Base-by-base conservation (phyloP, 2,888 invertebrate genomes). In the Lasioglossum zephyrum region DNA sequence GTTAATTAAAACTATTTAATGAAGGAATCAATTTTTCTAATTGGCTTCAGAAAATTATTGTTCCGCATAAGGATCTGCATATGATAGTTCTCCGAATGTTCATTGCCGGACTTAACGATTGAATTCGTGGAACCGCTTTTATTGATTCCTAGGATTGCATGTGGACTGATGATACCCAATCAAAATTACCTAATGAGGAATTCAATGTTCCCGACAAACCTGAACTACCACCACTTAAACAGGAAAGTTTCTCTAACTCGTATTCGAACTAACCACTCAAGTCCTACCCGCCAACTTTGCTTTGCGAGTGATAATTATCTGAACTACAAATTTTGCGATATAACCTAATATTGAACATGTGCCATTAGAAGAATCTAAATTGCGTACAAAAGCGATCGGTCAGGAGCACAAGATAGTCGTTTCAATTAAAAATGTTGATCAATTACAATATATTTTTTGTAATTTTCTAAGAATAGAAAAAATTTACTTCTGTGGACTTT, bases 241-340 rank as follows among this genome's bases (percentile, higher is more conserved):
- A 5, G 31, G 31, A 26, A 31, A 63, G 63, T 63, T 63, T 31
- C 63, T 18, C 63, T 16, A 63, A 63, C 63, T 63, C 63, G 63
- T 63, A 63, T 63, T 63, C 63, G 31, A 63, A 63, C 31, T 63
- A 31, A 63, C 63, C 63, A 31, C 16, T 63, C 63, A 8, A 63
- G 18, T 31, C 6, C 31, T 63, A 31, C 16, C 18, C 18, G 18
- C 63, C 63, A 31, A 31, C 63, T 63, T 6, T 16, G 63, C 6
- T 63, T 16, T 31, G 31, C 16, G 16, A 63, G 8, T 16, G 6
- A 31, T 63, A 63, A 18, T 63, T 63, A 31, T 31, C 63, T 8
- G 31, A 8, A 18, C 3, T 16, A 18, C 18, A 2, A 31, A 31
- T 63, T 63, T 31, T 31, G 8, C 2, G 31, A 31, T 63, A 31